Percentiles rank a stretch among this genome's conserved stretches.
Evolutionary conservation across 2,113 vertebrate genomes (phyloP).

Genomic region (Anarrhichthys ocellatus): DNA sequence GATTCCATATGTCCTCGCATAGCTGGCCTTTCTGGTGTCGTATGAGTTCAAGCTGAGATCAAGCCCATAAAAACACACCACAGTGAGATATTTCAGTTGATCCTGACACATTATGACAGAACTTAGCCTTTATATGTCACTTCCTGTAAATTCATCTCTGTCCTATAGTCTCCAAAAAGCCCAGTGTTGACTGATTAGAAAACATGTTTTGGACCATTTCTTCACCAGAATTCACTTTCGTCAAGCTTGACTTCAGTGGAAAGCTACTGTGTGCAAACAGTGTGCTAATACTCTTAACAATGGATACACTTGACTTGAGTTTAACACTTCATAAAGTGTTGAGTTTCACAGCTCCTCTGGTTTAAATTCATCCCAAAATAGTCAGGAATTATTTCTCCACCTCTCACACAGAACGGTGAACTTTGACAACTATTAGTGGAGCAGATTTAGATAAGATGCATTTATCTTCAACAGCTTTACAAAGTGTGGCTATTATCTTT

Average conservation of each 20-base stretch:
- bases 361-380: background rate
- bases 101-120: background rate
- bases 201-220: background rate
- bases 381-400: background rate
- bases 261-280: background rate
- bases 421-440: background rate
- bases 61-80: background rate
- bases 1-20: background rate
- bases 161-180: background rate
- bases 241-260: background rate
- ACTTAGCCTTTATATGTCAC: background rate
- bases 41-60: background rate
- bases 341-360: background rate
- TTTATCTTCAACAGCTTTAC: background rate
- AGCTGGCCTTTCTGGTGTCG: background rate
- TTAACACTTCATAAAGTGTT: background rate
- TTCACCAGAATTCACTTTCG: background rate
- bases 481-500: background rate
- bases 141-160: background rate
- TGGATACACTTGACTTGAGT: background rate
- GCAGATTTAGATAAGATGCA: conserved; percentile 6
- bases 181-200: too few species aligned
- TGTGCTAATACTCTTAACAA: background rate
- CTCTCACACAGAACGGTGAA: background rate
- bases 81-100: background rate